phyloP scores from a whole-genome alignment of 2,888 invertebrate species.

The Chrysomela aeneicollis region DNA sequence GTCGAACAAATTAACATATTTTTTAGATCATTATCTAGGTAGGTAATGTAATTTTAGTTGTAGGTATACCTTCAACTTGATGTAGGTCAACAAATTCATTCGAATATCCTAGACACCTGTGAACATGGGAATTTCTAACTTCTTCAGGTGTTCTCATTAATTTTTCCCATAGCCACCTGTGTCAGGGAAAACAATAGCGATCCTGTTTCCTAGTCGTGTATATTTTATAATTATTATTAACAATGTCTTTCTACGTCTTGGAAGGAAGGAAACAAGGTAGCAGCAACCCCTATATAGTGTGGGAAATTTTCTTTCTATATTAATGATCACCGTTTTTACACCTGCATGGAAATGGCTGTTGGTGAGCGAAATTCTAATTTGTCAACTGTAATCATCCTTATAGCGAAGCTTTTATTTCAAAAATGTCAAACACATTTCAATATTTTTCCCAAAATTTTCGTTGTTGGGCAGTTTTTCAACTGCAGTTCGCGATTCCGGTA shows the following conservation, averaged over 20 bases:
- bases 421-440: too few relatives aligned
- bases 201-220: slow-evolving; percentile 28
- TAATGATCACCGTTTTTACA: background rate
- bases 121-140: slow-evolving; percentile 1
- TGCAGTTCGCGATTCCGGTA: too few relatives aligned
- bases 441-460: too few relatives aligned
- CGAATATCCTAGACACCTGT: slow-evolving; percentile 4
- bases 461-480: too few relatives aligned
- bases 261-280: slow-evolving; percentile 9
- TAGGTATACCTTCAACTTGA: too few relatives aligned
- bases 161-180: slow-evolving; percentile 19
- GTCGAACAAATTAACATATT: too few relatives aligned
- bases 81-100: background rate
- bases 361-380: background rate
- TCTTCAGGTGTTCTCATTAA: slow-evolving; percentile 8
- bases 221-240: background rate
- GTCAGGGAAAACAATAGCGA: slow-evolving; percentile 39
- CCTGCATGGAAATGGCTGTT: background rate
- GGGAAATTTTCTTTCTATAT: slow-evolving; percentile 8
- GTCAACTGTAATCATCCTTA: too few relatives aligned
- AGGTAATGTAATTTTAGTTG: too few relatives aligned
- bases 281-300: slow-evolving; percentile 17
- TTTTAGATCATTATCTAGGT: too few relatives aligned
- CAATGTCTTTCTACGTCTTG: background rate
- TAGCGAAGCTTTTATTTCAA: too few relatives aligned